Percentiles rank a stretch among this genome's conserved stretches.
Conservation (phyloP, 2,113 vertebrate genomes). For the Oxygymnocypris stewartii region DNA sequence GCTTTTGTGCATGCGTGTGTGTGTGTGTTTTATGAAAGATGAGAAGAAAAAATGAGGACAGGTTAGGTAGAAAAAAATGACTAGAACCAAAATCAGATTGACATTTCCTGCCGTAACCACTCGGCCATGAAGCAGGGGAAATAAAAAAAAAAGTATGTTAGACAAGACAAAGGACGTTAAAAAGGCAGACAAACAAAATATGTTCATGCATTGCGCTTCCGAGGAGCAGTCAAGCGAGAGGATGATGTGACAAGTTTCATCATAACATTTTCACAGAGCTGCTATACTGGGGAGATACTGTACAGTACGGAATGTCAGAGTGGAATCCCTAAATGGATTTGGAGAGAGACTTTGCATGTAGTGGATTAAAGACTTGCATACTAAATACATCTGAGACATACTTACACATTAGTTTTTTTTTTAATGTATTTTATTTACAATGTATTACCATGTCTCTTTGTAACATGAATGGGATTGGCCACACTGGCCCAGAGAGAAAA, state of each 20-base stretch:
- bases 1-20: neutral
- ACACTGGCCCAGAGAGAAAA: neutral
- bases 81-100: neutral
- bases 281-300: neutral
- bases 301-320: neutral
- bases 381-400: neutral
- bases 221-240: conserved; percentile 33
- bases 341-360: neutral
- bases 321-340: neutral
- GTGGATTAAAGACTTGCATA: neutral
- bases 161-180: neutral
- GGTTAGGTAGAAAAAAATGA: neutral
- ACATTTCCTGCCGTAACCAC: neutral
- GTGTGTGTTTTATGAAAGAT: neutral
- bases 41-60: neutral
- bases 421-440: too few species aligned
- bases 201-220: neutral
- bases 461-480: neutral
- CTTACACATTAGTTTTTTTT: neutral
- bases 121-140: neutral
- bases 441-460: neutral
- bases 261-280: neutral
- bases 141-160: neutral
- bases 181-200: neutral
- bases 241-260: conserved; percentile 40